These are phyloP conservation scores for Bombus difficillimus DNA, from an alignment of 1,140 invertebrate species.

Conservation along the genomic window DNA sequence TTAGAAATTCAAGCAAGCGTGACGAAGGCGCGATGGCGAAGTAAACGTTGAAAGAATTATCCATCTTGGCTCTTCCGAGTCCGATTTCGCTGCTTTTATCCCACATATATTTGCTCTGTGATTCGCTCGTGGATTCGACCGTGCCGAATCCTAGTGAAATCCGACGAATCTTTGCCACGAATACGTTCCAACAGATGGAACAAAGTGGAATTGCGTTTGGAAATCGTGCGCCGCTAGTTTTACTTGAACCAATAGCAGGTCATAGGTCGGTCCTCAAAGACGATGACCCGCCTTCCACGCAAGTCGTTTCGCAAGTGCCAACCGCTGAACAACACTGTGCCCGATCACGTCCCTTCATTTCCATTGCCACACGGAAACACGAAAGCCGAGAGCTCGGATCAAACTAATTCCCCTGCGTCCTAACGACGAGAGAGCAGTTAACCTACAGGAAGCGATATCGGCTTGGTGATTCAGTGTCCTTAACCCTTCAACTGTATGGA, in stretches of 20 bases:
- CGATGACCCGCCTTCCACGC: background rate
- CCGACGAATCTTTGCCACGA: background rate
- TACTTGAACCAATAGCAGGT: background rate
- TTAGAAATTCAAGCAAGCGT: conserved; percentile 32
- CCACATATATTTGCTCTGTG: background rate
- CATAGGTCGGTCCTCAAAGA: background rate
- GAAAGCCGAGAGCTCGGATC: background rate
- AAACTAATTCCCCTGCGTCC: conserved; percentile 17
- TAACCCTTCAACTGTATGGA: conserved; percentile 1
- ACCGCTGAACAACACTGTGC: background rate
- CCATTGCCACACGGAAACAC: conserved; percentile 15
- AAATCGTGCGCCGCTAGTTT: background rate
- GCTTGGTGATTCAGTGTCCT: conserved; percentile 12
- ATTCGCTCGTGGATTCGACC: background rate
- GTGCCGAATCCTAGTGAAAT: background rate
- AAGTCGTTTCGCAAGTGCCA: background rate
- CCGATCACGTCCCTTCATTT: conserved; percentile 10
- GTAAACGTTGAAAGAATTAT: conserved; percentile 49
- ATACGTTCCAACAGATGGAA: background rate
- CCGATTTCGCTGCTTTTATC: background rate
- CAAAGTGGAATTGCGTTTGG: background rate
- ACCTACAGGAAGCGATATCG: conserved; percentile 36
- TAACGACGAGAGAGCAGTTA: conserved; percentile 29
- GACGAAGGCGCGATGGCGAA: background rate
- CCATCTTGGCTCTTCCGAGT: conserved; percentile 11